Conservation (phyloP, 2,113 vertebrate genomes). For the Corvus hawaiiensis region DNA sequence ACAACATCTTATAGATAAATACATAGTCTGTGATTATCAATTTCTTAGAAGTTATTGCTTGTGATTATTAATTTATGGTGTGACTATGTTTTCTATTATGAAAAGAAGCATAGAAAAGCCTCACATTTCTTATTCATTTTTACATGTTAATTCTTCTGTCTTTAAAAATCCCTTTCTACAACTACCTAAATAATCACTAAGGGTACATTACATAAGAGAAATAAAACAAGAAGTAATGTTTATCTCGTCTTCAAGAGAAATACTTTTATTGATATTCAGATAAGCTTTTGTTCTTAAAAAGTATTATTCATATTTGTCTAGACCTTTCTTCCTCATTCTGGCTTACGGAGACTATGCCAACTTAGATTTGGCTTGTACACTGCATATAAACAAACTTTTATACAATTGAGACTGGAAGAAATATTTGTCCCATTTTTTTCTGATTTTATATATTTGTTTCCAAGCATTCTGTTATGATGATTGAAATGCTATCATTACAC, state of each 20-base stretch:
- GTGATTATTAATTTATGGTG: neutral
- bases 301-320: neutral
- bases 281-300: neutral
- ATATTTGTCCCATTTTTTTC: slow-evolving; percentile 12
- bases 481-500: neutral
- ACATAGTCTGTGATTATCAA: neutral
- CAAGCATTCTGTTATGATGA: neutral
- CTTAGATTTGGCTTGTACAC: neutral
- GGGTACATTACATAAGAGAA: neutral
- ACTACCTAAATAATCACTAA: neutral
- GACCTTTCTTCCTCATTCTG: neutral
- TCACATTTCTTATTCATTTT: neutral
- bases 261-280: neutral
- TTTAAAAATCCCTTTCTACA: neutral
- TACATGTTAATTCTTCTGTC: neutral
- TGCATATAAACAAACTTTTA: neutral
- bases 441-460: neutral
- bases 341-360: neutral
- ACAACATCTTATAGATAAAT: neutral
- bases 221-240: neutral
- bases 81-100: neutral
- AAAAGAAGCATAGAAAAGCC: neutral
- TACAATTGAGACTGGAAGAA: neutral
- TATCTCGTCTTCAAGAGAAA: neutral
- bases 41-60: neutral